Evolutionary conservation across 1,140 invertebrate species (phyloP).

Genomic region (Littorina saxatilis): DNA sequence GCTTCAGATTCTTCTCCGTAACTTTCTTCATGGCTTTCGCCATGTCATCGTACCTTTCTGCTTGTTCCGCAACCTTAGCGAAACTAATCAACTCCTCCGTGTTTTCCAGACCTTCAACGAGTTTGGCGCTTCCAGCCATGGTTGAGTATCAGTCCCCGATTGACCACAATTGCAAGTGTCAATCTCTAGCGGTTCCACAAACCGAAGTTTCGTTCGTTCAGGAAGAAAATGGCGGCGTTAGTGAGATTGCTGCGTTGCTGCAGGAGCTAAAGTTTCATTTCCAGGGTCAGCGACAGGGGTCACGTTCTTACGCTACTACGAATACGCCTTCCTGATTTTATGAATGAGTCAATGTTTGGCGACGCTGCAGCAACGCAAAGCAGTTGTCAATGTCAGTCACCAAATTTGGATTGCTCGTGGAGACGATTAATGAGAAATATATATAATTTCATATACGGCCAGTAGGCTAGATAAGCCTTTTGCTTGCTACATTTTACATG

Average conservation of each 20-base stretch:
- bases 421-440: no score
- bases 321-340: no score
- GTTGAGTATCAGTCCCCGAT: not conserved
- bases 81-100: slow-evolving; percentile 52
- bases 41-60: slow-evolving; percentile 70
- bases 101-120: slow-evolving; percentile 39
- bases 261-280: not conserved
- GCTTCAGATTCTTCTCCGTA: slow-evolving; percentile 49
- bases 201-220: not conserved
- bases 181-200: no score
- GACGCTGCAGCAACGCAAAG: no score
- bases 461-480: no score
- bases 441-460: no score
- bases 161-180: no score
- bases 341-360: no score
- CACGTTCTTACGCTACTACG: no score
- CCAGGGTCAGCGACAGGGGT: not conserved
- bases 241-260: slow-evolving; percentile 20
- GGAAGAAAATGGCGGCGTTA: slow-evolving; percentile 4
- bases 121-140: slow-evolving; percentile 28
- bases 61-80: slow-evolving; percentile 66
- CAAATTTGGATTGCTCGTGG: no score
- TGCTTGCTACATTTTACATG: no score
- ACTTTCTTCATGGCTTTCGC: slow-evolving; percentile 59
- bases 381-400: no score